phyloP scores from a whole-genome alignment of 2,888 invertebrate species.

The Plebejus argus region DNA sequence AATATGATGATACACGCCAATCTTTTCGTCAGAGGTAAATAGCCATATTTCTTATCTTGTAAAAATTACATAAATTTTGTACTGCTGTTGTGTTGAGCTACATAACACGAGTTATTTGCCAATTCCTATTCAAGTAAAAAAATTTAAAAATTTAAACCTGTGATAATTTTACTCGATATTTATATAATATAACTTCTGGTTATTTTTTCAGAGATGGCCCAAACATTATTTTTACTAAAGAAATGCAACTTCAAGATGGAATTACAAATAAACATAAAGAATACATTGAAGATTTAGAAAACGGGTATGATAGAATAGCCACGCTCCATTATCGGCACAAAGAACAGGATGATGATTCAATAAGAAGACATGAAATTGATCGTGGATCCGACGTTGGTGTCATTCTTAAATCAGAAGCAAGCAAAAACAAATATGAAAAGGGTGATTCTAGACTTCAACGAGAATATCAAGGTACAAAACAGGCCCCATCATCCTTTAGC shows the following conservation, averaged over 20 bases:
- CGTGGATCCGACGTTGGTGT: slow-evolving; percentile 85
- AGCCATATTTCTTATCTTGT: too few species aligned
- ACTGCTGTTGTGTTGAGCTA: too few species aligned
- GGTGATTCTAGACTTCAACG: slow-evolving; percentile 56
- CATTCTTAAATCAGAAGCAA: slow-evolving; percentile 68
- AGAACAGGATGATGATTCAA: slow-evolving; percentile 86
- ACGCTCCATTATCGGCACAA: slow-evolving; percentile 70
- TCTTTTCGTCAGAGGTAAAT: slow-evolving; percentile 66
- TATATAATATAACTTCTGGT: neutral
- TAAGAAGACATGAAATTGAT: slow-evolving; percentile 88
- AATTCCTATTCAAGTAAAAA: too few species aligned
- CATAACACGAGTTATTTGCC: too few species aligned
- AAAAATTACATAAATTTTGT: too few species aligned
- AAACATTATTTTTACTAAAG: slow-evolving; percentile 79
- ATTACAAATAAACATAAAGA: slow-evolving; percentile 77
- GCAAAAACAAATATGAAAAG: slow-evolving; percentile 58
- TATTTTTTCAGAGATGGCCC: slow-evolving; percentile 71
- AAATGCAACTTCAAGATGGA: slow-evolving; percentile 76
- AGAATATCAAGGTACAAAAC: slow-evolving; percentile 60
- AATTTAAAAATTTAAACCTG: too few species aligned
- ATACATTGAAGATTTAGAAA: slow-evolving; percentile 82
- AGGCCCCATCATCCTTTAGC: slow-evolving; percentile 66
- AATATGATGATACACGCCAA: slow-evolving; percentile 69
- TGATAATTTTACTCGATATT: neutral
- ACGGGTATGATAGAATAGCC: slow-evolving; percentile 77